Evolutionary conservation across 2,113 vertebrate genomes (phyloP).

Genomic region (Oryzias woworae): DNA sequence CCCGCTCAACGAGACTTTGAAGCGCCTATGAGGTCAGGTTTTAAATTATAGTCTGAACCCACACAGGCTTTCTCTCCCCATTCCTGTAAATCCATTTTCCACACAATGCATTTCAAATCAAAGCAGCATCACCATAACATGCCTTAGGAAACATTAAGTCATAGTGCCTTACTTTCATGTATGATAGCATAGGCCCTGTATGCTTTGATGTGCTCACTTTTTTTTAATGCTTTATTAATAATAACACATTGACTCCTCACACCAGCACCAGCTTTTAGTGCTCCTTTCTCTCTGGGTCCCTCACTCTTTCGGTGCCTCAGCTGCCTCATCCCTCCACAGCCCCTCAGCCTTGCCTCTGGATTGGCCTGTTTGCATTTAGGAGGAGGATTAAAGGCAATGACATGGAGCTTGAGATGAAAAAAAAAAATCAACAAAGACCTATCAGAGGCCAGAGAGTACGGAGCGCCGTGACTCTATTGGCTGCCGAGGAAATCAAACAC

Average conservation of each 20-base stretch:
- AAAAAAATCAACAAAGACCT: conserved; percentile 60
- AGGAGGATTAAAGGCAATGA: conserved; percentile 64
- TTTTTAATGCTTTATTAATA: conserved; percentile 82
- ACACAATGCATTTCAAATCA: conserved; percentile 84
- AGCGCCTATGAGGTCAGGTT: conserved; percentile 78
- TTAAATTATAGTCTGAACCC: conserved; percentile 76
- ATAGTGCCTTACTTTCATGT: conserved; percentile 82
- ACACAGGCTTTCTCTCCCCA: conserved; percentile 56
- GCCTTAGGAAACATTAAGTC: conserved; percentile 83
- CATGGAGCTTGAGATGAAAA: conserved; percentile 62
- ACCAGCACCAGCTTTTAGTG: conserved; percentile 56
- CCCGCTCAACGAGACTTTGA: conserved; percentile 73
- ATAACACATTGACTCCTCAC: conserved; percentile 71
- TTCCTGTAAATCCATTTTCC: conserved; percentile 81
- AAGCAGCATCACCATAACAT: conserved; percentile 76
- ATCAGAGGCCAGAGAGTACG: conserved; percentile 61
- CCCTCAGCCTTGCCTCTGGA: conserved; percentile 59
- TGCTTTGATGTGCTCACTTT: conserved; percentile 80
- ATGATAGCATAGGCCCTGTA: conserved; percentile 75
- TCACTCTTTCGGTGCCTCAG: conserved; percentile 43
- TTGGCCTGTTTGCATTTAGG: conserved; percentile 64
- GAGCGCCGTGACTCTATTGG: conserved; percentile 58
- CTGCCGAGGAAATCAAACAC: conserved; percentile 65
- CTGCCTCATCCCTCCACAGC: conserved; percentile 58
- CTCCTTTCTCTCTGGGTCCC: conserved; percentile 50